phyloP scores from a whole-genome alignment of 2,797 vertebrate species.

The Danio albolineatus region DNA sequence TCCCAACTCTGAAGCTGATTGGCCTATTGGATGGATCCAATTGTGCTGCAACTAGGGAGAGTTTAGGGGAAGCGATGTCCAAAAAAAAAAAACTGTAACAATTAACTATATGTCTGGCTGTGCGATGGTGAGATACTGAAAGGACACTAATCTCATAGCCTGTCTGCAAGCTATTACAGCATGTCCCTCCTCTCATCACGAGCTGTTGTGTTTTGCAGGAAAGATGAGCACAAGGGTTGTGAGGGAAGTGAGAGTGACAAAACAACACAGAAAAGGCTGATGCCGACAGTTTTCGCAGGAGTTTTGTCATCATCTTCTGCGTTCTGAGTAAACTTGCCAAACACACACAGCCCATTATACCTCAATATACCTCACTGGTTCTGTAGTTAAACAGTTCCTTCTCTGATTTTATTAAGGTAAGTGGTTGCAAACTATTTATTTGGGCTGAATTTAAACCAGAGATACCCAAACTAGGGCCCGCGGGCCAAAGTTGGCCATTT shows the following conservation, averaged over 20 bases:
- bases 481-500: no score
- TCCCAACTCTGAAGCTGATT: conserved; percentile 39
- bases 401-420: no score
- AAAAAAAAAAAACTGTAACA: conserved; percentile 43
- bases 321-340: neutral
- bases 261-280: conserved; percentile 40
- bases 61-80: conserved; percentile 30
- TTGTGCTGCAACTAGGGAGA: conserved; percentile 40
- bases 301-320: conserved; percentile 20
- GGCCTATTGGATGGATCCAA: conserved; percentile 35
- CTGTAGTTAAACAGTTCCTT: no score
- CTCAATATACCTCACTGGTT: neutral
- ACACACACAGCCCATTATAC: neutral
- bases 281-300: conserved; percentile 1
- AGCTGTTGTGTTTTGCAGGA: conserved; percentile 13
- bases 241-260: conserved; percentile 40
- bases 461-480: no score
- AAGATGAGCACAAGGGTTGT: conserved; percentile 4
- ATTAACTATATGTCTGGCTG: conserved; percentile 36
- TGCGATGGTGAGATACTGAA: conserved; percentile 15
- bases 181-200: conserved; percentile 10
- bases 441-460: no score
- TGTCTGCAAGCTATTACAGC: neutral
- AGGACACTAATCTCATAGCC: neutral
- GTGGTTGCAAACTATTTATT: no score